Conservation (phyloP, 2,113 vertebrate species). For the Gnathonemus echidnorhynchus region DNA sequence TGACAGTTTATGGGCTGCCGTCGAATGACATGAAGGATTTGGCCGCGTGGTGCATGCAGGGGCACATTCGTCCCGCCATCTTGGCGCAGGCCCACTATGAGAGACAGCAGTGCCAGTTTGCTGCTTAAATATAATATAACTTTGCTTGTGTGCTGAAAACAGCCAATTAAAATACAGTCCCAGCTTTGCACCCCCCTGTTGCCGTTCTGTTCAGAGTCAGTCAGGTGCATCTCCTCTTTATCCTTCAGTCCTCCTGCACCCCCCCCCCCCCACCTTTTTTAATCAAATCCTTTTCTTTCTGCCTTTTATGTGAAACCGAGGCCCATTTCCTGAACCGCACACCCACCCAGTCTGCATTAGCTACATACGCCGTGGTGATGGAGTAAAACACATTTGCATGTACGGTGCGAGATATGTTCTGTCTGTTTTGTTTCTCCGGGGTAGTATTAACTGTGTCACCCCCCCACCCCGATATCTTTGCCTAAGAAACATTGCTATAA, state of each 20-base stretch:
- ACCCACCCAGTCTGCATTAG: neutral
- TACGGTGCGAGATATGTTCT: neutral
- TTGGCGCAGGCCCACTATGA: neutral
- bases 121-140: neutral
- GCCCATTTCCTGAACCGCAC: neutral
- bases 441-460: neutral
- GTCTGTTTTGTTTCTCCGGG: neutral
- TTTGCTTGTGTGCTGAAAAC: neutral
- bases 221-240: constrained; percentile 13
- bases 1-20: neutral
- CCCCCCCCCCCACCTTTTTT: neutral
- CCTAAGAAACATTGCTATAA: neutral
- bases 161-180: constrained; percentile 1
- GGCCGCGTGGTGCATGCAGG: too few species aligned
- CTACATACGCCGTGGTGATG: neutral
- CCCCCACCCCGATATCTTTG: neutral
- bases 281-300: neutral
- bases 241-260: neutral
- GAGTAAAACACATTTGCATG: neutral
- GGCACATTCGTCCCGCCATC: neutral
- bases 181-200: neutral
- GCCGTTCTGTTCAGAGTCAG: neutral
- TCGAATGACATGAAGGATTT: neutral
- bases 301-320: neutral
- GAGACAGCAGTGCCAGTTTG: neutral